Base-by-base conservation (phyloP, 2,113 vertebrate genomes). In the Pomatostomus ruficeps region DNA sequence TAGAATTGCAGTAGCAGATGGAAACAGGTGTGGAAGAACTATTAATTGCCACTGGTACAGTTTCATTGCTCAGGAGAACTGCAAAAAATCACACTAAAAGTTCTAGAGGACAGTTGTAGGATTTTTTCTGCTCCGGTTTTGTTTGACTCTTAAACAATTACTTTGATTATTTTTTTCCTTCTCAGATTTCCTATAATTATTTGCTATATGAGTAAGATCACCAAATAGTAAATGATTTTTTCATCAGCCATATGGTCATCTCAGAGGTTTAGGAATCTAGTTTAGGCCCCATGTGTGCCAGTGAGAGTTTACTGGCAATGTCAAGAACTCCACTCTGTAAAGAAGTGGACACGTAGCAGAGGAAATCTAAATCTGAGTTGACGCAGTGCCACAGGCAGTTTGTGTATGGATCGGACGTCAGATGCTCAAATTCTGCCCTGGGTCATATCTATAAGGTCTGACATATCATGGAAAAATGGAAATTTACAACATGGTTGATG, bases 211-310 rank as follows among this genome's bases (percentile, higher is more conserved):
- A 96, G 43, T 86, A 97, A 96, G 87, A 86, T 92, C 91, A 93
- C 90, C 94, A 97, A 97, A 96, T 89, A 96, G 66, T 89, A 92
- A 97, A 91, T 87, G 5, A 78, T 62, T 91, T 96, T 94, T 93
- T 91, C 88, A 83, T 86, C 80, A 95, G 59, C 96, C 95, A 97
- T 98, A 97, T 97, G 95, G 97, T 93, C 87, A 97, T 75, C 93
- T 97, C 89, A 90, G 96, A 96, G 93, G 94, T 93, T 92, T 89
- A 88, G 61, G 79, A 79, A 84, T 93, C 58, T 94, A 80, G 84
- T 87, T 95, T 95, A 96, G 78, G 42, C 78, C 90, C 95, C 97
- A 97, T 97, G 94, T 98, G 96, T 97, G 88, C 61, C 91, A 73
- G 57, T 92, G 96, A 93, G 88, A 79, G 76, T 94, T 97, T 91